Base-by-base conservation (phyloP, 2,797 vertebrate species). In the Oreochromis grahami region DNA sequence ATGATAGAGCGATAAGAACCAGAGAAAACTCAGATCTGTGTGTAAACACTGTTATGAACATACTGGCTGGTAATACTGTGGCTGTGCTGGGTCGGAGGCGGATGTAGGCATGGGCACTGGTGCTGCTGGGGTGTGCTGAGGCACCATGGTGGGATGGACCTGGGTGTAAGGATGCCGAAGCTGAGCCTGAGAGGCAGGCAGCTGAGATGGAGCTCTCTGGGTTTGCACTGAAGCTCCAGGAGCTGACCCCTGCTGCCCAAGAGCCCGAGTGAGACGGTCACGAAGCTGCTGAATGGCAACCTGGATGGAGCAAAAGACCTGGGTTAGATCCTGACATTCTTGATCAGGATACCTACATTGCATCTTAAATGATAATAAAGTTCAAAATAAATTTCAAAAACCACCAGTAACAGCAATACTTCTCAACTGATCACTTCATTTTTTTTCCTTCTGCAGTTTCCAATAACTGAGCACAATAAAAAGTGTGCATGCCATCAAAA, bases 181-280 rank as follows among this genome's bases (percentile, higher is more conserved):
- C 15, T 93, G 94, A 45, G 92, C 88, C 34, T 91, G 94, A 38
- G 89, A 91, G 43, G 91, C 92, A 0, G 92, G 89, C 0, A 77
- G 91, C 60, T 88, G 87, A 82, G 87, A 48, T 4, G 78, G 79
- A 14, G 82, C 45, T 1, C 94, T 92, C n/a, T 94, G 96, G 19
- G 88, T 81, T 24, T 85, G 82, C 24, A 81, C 93, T 1, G 93
- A 55, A 29, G 88, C 36, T 0, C 94, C 90, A 11, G 95, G 93
- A 48, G 84, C 77, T 10, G 80, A 89, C 3, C 38, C 53, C 34
- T 95, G 95, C 77, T 97, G 95, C 29, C 97, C 98, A 14, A 98
- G 96, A 55, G 98, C 98, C 91, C 94, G 95, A 84, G 94, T 95
- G 24, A 99, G 97, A 82, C 98, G 96, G 29, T 99, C 97, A 3